Conservation (phyloP, 2,797 vertebrate genomes). For the Tenualosa thibaudeaui region DNA sequence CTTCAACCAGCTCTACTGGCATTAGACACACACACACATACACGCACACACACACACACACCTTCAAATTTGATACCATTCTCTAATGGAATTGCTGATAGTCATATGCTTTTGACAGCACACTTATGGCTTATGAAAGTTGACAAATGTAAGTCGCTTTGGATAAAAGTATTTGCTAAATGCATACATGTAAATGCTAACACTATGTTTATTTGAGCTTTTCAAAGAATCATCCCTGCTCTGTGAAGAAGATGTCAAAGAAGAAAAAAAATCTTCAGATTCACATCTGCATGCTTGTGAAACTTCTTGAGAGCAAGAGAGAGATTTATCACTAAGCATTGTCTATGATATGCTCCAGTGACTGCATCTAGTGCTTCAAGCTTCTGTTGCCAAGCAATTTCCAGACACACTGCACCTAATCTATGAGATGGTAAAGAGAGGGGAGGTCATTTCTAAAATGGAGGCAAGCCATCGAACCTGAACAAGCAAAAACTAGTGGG, state of each 20-base stretch:
- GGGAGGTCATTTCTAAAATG: slow-evolving; percentile 47
- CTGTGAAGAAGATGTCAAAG: slow-evolving; percentile 45
- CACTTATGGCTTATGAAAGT: not conserved
- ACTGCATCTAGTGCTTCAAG: slow-evolving; percentile 46
- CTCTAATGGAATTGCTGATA: not conserved
- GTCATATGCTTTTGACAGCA: not conserved
- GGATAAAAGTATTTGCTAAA: too few species aligned
- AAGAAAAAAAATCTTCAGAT: slow-evolving; percentile 19
- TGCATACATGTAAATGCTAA: not conserved
- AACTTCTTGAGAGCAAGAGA: slow-evolving; percentile 44
- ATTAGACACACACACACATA: too few species aligned
- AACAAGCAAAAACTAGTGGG: slow-evolving; percentile 11
- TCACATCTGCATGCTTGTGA: slow-evolving; percentile 32
- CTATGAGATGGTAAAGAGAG: slow-evolving; percentile 43
- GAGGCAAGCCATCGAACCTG: slow-evolving; percentile 34
- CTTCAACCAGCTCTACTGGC: too few species aligned
- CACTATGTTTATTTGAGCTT: not conserved
- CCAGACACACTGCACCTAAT: slow-evolving; percentile 48
- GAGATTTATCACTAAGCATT: slow-evolving; percentile 47
- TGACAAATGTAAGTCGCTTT: too few species aligned
- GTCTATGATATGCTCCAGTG: slow-evolving; percentile 46
- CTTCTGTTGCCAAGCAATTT: slow-evolving; percentile 50
- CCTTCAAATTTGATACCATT: too few species aligned
- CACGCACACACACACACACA: too few species aligned
- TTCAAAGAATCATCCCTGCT: not conserved